phyloP scores from a whole-genome alignment of 2,113 vertebrate species.

The Leucosticte australis region DNA sequence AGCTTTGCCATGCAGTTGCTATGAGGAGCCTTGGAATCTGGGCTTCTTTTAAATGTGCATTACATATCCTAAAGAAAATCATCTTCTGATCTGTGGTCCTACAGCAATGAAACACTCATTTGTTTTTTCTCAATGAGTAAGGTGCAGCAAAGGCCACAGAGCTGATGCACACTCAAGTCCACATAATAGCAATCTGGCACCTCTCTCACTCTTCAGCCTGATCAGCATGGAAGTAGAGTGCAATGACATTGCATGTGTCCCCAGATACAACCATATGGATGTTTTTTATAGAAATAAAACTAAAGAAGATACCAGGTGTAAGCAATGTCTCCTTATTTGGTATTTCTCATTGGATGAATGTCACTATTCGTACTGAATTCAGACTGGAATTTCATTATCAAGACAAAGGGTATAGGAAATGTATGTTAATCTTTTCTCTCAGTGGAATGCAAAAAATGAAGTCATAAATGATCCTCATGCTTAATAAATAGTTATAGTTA shows the following conservation, averaged over 20 bases:
- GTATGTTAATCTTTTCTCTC: not conserved
- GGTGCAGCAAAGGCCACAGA: not conserved
- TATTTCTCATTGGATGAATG: not conserved
- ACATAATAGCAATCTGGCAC: not conserved
- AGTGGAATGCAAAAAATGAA: not conserved
- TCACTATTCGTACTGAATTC: not conserved
- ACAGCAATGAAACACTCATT: not conserved
- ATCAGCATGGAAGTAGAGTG: not conserved
- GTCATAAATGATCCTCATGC: not conserved
- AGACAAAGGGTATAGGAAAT: not conserved
- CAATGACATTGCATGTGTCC: not conserved
- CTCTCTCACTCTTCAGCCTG: not conserved
- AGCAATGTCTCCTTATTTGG: not conserved
- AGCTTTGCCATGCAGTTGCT: not conserved
- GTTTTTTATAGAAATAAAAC: not conserved
- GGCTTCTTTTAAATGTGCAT: not conserved
- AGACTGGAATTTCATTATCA: not conserved
- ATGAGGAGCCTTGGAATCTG: not conserved
- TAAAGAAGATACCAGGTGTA: not conserved
- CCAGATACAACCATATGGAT: not conserved
- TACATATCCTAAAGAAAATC: not conserved
- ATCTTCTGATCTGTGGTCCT: not conserved
- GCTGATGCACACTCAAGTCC: not conserved
- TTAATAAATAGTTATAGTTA: constrained; percentile 24
- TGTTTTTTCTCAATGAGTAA: not conserved